Conservation (phyloP, 1,140 invertebrate species). For the Aculops lycopersici region DNA sequence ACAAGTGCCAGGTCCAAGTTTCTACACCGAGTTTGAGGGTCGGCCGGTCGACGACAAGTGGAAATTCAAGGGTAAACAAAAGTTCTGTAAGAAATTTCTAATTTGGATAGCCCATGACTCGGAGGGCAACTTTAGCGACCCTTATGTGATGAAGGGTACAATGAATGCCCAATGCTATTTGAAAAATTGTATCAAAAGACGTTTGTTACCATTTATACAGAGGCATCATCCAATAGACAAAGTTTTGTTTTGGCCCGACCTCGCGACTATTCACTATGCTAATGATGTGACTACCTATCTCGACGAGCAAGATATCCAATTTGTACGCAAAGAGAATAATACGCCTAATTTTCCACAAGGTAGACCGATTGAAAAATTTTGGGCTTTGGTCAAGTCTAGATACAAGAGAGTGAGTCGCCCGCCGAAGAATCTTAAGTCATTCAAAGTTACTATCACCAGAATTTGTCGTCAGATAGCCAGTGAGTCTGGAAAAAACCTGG, state of each 20-base stretch:
- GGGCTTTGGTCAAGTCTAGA: neutral
- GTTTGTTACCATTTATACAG: conserved; percentile 2
- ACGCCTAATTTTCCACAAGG: conserved; percentile 3
- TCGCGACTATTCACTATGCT: conserved; percentile 2
- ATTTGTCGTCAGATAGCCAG: neutral
- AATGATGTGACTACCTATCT: neutral
- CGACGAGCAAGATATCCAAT: neutral
- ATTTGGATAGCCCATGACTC: conserved; percentile 7
- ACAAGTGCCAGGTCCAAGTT: neutral
- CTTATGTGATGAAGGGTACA: conserved; percentile 3
- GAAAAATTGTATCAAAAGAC: conserved; percentile 1
- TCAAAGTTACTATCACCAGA: neutral
- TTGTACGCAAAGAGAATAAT: conserved; percentile 1
- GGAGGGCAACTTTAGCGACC: conserved; percentile 6
- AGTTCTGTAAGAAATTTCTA: conserved; percentile 4
- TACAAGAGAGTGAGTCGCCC: neutral
- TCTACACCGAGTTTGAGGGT: neutral
- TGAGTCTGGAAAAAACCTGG: neutral
- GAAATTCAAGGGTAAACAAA: conserved; percentile 3
- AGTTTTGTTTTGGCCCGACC: conserved; percentile 3
- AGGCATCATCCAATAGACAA: neutral
- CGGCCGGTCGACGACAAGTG: neutral
- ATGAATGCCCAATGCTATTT: conserved; percentile 2
- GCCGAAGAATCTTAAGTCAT: neutral
- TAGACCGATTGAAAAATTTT: conserved; percentile 4